A percentile compares a stretch with the other conserved stretches of the same genome.
These are phyloP conservation scores for Anabacerthia variegaticeps DNA, from an alignment of 2,797 vertebrate species.

Conservation along the genomic window DNA sequence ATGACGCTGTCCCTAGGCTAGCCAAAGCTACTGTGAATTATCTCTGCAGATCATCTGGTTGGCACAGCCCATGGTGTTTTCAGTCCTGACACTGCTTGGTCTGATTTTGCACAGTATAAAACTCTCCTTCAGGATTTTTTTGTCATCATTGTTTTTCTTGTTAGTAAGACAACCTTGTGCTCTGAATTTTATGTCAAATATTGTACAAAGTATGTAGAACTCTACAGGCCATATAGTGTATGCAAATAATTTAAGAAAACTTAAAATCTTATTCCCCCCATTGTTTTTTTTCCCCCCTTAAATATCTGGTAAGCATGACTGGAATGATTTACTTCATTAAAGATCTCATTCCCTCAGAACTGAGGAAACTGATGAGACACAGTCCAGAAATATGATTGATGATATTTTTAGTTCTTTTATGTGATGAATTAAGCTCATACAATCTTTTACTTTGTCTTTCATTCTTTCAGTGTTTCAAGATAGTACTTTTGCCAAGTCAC, in stretches of 20 bases:
- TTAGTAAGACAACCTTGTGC: neutral
- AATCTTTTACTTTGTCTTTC: neutral
- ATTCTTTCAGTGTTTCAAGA: neutral
- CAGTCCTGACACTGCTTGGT: neutral
- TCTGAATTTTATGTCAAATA: neutral
- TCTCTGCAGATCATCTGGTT: neutral
- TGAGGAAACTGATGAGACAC: neutral
- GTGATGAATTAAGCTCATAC: neutral
- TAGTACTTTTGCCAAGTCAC: neutral
- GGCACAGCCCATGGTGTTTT: neutral
- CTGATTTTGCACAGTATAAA: neutral
- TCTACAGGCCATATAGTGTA: neutral
- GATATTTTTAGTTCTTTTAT: neutral
- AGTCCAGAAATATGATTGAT: neutral
- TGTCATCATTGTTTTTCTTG: neutral
- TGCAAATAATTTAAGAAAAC: neutral
- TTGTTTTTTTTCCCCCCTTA: neutral
- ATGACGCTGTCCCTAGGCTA: fast-evolving
- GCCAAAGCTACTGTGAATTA: neutral
- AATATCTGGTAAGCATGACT: neutral
- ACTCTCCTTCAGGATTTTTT: neutral
- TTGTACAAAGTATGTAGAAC: neutral
- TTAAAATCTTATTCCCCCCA: neutral
- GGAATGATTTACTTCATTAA: neutral
- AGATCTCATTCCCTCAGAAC: neutral